Evolutionary conservation across 2,888 invertebrate species (phyloP).

Genomic region (Drosophila koepferae): DNA sequence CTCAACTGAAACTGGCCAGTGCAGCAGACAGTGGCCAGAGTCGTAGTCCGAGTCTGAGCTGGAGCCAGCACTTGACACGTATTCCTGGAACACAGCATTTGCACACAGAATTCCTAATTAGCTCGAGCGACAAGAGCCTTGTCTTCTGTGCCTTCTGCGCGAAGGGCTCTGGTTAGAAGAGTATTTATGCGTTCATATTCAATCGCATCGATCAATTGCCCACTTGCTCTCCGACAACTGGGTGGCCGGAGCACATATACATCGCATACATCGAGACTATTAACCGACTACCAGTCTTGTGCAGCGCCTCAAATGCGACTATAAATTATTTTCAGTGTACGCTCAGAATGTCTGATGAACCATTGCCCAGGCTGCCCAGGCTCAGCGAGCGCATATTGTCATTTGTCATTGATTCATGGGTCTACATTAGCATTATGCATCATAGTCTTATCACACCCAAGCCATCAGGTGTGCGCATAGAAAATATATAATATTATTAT

Average conservation of each 20-base stretch:
- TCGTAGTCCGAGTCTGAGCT: slow-evolving; percentile 3
- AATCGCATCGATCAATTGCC: slow-evolving; percentile 64
- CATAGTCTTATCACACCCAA: slow-evolving; percentile 24
- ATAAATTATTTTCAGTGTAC: slow-evolving; percentile 66
- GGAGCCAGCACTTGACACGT: slow-evolving; percentile 66
- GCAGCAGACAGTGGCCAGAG: background rate
- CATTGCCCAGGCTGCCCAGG: slow-evolving; percentile 17
- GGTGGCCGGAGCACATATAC: slow-evolving; percentile 47
- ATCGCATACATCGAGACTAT: background rate
- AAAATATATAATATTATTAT: slow-evolving; percentile 4
- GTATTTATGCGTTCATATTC: slow-evolving; percentile 72
- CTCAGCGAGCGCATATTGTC: slow-evolving; percentile 36
- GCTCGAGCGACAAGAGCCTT: slow-evolving; percentile 7
- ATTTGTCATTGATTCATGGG: slow-evolving; percentile 51
- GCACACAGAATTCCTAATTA: slow-evolving; percentile 74
- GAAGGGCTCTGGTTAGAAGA: slow-evolving; percentile 45
- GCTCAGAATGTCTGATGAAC: slow-evolving; percentile 65
- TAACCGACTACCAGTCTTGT: slow-evolving; percentile 56
- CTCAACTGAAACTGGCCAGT: background rate
- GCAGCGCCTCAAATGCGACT: slow-evolving; percentile 68
- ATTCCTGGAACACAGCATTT: slow-evolving; percentile 68
- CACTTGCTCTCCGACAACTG: slow-evolving; percentile 49
- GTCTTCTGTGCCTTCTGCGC: background rate
- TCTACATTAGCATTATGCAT: slow-evolving; percentile 26
- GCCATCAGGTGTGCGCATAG: slow-evolving; percentile 5